phyloP scores from a whole-genome alignment of 2,113 vertebrate species.

The Chloropsis cyanopogon region DNA sequence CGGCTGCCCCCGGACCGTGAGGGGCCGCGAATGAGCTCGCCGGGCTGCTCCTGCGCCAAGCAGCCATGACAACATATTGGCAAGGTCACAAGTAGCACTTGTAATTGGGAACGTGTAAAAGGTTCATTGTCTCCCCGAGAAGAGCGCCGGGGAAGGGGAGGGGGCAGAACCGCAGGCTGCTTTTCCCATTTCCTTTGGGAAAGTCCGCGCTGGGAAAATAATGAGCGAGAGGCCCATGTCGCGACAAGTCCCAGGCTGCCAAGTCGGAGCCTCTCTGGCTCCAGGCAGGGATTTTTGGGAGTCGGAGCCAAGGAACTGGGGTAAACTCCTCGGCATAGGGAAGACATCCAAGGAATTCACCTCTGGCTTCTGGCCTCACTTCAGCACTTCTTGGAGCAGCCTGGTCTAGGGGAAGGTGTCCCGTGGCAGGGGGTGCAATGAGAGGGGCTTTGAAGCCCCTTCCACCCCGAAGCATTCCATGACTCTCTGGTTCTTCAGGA shows the following conservation, averaged over 20 bases:
- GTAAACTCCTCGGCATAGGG: background rate
- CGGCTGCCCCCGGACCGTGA: background rate
- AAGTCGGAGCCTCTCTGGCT: slow-evolving; percentile 16
- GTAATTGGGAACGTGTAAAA: slow-evolving; percentile 67
- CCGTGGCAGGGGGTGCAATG: background rate
- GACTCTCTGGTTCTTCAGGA: background rate
- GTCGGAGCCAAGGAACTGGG: background rate
- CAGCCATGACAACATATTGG: slow-evolving; percentile 70
- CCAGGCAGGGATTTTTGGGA: background rate
- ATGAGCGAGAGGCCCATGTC: slow-evolving; percentile 59
- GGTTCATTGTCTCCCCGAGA: slow-evolving; percentile 52
- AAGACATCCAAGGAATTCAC: background rate
- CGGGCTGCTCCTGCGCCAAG: slow-evolving; percentile 46
- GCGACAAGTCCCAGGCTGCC: slow-evolving; percentile 19
- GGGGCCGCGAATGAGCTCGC: slow-evolving; percentile 15
- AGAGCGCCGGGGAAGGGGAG: slow-evolving; percentile 26
- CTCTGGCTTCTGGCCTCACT: background rate
- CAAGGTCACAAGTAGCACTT: slow-evolving; percentile 65
- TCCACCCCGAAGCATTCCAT: background rate
- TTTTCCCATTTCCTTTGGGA: slow-evolving; percentile 59
- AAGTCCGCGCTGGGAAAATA: slow-evolving; percentile 57
- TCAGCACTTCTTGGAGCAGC: background rate
- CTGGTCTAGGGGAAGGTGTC: background rate
- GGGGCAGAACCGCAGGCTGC: slow-evolving; percentile 38
- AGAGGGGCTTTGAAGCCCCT: background rate